These are phyloP conservation scores for Papio anubis DNA, from an alignment of 2,113 vertebrate species.

Conservation along the genomic window DNA sequence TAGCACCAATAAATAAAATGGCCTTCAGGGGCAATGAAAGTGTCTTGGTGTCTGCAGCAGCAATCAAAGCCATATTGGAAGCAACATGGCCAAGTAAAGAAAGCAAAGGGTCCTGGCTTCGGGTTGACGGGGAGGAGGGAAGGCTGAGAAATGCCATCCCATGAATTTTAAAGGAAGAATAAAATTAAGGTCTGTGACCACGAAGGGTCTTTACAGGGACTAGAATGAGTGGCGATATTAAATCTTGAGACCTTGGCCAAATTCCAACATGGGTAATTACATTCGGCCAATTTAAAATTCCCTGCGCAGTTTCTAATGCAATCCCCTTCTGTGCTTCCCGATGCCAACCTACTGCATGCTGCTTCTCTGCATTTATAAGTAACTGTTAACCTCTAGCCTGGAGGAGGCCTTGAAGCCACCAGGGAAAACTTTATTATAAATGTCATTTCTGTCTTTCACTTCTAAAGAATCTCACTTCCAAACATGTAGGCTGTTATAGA, in stretches of 20 bases:
- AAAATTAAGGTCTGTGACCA: conserved; percentile 71
- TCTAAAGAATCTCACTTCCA: neutral
- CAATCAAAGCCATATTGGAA: conserved; percentile 46
- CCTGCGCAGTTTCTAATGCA: conserved; percentile 69
- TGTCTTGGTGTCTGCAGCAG: conserved; percentile 21
- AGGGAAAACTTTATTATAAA: neutral
- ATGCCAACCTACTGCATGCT: neutral
- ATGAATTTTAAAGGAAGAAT: conserved; percentile 66
- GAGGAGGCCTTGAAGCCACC: neutral
- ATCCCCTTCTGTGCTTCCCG: conserved; percentile 63
- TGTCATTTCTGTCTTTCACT: neutral
- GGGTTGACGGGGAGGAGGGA: neutral
- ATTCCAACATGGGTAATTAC: conserved; percentile 69
- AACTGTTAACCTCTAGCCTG: neutral
- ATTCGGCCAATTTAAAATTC: conserved; percentile 73
- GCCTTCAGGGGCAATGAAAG: conserved; percentile 54
- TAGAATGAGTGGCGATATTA: conserved; percentile 68
- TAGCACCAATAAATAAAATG: conserved; percentile 60
- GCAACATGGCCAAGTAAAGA: neutral
- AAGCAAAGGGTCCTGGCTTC: neutral
- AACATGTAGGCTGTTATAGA: neutral
- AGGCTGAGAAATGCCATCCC: conserved; percentile 29
- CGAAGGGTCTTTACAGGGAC: conserved; percentile 57
- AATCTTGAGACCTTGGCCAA: conserved; percentile 76
- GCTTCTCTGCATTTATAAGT: neutral